Percentiles rank a stretch among this genome's conserved stretches.
Conservation (phyloP, 2,113 vertebrate species). For the Lycocorax pyrrhopterus region DNA sequence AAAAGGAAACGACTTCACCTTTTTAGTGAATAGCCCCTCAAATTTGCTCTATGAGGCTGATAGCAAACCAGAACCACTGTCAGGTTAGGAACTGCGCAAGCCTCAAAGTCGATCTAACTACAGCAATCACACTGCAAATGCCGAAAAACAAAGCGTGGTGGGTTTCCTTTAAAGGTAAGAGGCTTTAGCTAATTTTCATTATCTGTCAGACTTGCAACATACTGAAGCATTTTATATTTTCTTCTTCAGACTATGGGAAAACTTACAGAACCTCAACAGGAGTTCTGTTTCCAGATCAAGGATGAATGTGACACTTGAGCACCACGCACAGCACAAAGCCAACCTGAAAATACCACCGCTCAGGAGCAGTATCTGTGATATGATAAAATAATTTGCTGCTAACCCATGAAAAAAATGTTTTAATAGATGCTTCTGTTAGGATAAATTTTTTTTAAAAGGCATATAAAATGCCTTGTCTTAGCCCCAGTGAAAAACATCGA, state of each 20-base stretch:
- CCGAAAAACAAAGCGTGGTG: accelerated
- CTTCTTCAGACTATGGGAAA: background rate
- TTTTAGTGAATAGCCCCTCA: background rate
- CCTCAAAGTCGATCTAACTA: background rate
- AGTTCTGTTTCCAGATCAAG: background rate
- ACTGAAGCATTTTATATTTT: background rate
- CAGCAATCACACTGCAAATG: background rate
- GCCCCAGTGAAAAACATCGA: background rate
- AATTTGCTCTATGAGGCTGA: constrained; percentile 54
- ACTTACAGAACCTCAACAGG: background rate
- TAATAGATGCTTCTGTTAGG: background rate
- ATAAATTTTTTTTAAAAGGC: background rate
- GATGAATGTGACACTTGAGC: background rate
- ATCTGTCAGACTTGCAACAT: background rate
- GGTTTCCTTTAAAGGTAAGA: background rate
- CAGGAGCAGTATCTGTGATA: background rate
- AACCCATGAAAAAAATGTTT: background rate
- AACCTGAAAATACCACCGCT: background rate
- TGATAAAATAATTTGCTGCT: background rate
- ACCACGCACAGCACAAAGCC: background rate
- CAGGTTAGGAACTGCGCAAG: constrained; percentile 32
- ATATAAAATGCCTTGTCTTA: background rate
- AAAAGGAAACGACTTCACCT: constrained; percentile 36
- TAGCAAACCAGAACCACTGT: constrained; percentile 48
- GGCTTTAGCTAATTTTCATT: background rate